Conservation (phyloP, 2,888 invertebrate species). For the Pachydiplax longipennis region DNA sequence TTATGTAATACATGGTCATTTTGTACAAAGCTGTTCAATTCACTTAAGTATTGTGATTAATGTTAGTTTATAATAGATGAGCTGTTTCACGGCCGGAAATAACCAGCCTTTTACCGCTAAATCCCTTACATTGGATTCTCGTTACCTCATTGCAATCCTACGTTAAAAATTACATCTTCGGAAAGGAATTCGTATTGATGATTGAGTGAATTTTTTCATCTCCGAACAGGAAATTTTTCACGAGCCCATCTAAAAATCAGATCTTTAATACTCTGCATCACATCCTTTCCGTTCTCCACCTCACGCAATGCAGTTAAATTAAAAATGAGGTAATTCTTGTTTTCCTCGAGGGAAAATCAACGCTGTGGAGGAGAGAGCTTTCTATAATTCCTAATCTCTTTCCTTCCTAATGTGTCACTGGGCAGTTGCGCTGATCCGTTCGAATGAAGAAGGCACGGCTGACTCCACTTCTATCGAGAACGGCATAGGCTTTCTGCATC, state of each 20-base stretch:
- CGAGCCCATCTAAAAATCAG: too few species aligned
- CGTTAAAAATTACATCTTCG: too few species aligned
- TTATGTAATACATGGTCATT: not conserved
- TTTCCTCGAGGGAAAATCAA: not conserved
- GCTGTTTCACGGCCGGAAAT: not conserved
- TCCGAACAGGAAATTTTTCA: too few species aligned
- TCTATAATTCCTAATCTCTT: not conserved
- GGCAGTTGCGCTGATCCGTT: constrained; percentile 71
- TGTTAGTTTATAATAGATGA: not conserved
- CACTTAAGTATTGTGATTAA: not conserved
- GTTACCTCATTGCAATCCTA: not conserved
- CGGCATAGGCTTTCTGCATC: constrained; percentile 67
- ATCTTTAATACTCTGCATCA: too few species aligned
- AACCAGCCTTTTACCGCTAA: not conserved
- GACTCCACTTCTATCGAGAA: constrained; percentile 66
- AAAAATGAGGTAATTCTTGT: not conserved
- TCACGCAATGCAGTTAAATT: too few species aligned
- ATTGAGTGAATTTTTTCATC: too few species aligned
- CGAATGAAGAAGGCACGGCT: constrained; percentile 66
- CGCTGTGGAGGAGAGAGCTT: not conserved
- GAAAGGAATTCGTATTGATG: not conserved
- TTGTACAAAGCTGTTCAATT: not conserved
- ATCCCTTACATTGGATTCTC: not conserved
- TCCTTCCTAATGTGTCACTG: constrained; percentile 49
- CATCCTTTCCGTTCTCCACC: too few species aligned